phyloP scores from a whole-genome alignment of 2,888 invertebrate genomes.

The Philereme vetulata region DNA sequence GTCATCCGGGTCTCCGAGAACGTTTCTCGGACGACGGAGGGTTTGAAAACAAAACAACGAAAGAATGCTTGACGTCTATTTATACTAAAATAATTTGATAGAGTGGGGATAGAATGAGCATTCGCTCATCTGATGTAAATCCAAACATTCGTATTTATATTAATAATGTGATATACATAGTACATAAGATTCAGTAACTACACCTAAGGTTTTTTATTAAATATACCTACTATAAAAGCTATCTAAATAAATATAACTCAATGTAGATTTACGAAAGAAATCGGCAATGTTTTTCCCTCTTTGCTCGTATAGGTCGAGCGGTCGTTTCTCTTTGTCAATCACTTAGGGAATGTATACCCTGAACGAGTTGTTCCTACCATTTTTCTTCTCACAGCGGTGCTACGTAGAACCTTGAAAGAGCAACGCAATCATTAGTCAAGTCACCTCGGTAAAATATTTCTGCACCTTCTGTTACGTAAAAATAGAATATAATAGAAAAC shows the following conservation, averaged over 20 bases:
- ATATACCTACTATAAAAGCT: not conserved
- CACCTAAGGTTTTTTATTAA: no score
- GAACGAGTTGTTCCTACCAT: conserved; percentile 32
- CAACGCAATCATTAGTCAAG: conserved; percentile 17
- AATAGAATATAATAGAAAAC: no score
- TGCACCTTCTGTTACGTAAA: not conserved
- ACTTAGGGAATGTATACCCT: conserved; percentile 34
- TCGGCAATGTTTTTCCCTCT: conserved; percentile 28
- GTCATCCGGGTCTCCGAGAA: no score
- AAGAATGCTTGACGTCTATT: no score
- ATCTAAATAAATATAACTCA: not conserved
- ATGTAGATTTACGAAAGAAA: conserved; percentile 31
- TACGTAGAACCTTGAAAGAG: conserved; percentile 20
- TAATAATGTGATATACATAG: no score
- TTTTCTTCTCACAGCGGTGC: conserved; percentile 32
- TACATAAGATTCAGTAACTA: no score
- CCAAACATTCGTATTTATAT: no score
- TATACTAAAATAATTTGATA: no score
- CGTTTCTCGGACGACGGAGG: no score
- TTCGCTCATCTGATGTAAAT: no score
- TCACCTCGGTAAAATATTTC: not conserved
- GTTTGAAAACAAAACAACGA: no score
- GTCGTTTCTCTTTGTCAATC: conserved; percentile 45
- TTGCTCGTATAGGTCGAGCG: conserved; percentile 16
- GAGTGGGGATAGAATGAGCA: no score